Percentiles rank a stretch among this genome's conserved stretches.
Evolutionary conservation across 2,113 vertebrate genomes (phyloP).

Genomic region (Eptesicus fuscus): DNA sequence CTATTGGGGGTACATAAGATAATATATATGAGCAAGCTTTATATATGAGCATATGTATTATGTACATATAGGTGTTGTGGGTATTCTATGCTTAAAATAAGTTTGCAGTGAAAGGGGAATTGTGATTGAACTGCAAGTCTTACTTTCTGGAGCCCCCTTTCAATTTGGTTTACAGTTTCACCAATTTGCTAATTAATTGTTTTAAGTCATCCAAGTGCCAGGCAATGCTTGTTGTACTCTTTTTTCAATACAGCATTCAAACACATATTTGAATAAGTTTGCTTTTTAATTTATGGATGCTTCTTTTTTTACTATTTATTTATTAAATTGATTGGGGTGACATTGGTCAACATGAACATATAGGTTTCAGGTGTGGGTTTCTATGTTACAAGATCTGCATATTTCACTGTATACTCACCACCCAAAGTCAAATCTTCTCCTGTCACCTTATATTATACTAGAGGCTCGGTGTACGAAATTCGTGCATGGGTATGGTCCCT

Average conservation of each 20-base stretch:
- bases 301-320: too few relatives aligned
- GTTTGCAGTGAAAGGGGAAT: not conserved
- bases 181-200: conserved; percentile 17
- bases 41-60: not conserved
- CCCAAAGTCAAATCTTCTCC: too few relatives aligned
- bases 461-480: too few relatives aligned
- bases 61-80: not conserved
- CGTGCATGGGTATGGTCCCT: too few relatives aligned
- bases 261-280: not conserved
- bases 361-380: too few relatives aligned
- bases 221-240: not conserved
- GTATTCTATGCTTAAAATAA: not conserved
- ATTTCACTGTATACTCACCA: too few relatives aligned
- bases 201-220: not conserved
- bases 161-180: not conserved
- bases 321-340: too few relatives aligned
- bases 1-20: not conserved
- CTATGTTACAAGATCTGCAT: too few relatives aligned
- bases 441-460: too few relatives aligned
- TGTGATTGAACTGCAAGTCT: not conserved
- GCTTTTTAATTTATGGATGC: too few relatives aligned
- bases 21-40: not conserved
- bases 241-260: not conserved
- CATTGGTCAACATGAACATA: too few relatives aligned
- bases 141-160: conserved; percentile 6